A percentile compares a stretch with the other conserved stretches of the same genome.
Evolutionary conservation across 1,140 invertebrate species (phyloP).

Genomic region (Onthophagus taurus): DNA sequence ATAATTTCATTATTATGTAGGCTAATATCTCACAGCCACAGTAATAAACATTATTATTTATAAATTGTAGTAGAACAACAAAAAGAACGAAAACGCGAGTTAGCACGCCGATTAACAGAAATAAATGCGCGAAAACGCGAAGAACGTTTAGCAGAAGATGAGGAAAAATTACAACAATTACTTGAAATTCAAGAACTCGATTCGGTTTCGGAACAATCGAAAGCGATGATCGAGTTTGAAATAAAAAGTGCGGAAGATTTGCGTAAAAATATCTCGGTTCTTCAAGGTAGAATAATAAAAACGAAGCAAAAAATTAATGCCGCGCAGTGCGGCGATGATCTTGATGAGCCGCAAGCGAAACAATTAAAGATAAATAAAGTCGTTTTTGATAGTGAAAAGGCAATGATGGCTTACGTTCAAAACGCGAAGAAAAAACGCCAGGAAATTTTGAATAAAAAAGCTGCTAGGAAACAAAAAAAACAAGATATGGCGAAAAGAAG

Average conservation of each 20-base stretch:
- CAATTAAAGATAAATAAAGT: slow-evolving; percentile 33
- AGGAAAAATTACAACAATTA: slow-evolving; percentile 74
- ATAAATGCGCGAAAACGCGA: slow-evolving; percentile 79
- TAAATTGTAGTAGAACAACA: slow-evolving; percentile 61
- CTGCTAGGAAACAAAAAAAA: slow-evolving; percentile 64
- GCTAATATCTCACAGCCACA: too few relatives aligned
- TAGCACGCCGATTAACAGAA: slow-evolving; percentile 69
- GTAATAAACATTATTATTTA: too few relatives aligned
- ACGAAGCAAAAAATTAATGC: slow-evolving; percentile 69
- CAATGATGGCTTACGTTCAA: slow-evolving; percentile 29
- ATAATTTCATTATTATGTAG: too few relatives aligned
- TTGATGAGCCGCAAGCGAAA: slow-evolving; percentile 46
- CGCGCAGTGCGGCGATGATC: slow-evolving; percentile 52
- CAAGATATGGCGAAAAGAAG: slow-evolving; percentile 80
- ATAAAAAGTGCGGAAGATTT: slow-evolving; percentile 51
- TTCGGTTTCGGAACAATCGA: slow-evolving; percentile 58
- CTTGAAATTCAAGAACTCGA: slow-evolving; percentile 67
- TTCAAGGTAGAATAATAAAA: slow-evolving; percentile 69
- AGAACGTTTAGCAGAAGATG: slow-evolving; percentile 77
- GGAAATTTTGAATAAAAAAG: slow-evolving; percentile 56
- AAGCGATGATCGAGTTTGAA: slow-evolving; percentile 48
- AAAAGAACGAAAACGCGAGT: slow-evolving; percentile 73
- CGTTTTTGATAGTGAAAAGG: slow-evolving; percentile 34
- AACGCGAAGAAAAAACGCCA: slow-evolving; percentile 40
- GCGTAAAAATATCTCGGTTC: slow-evolving; percentile 62